A percentile compares a stretch with the other conserved stretches of the same genome.
Conservation (phyloP, 2,113 vertebrate genomes). For the Gymnogyps californianus region DNA sequence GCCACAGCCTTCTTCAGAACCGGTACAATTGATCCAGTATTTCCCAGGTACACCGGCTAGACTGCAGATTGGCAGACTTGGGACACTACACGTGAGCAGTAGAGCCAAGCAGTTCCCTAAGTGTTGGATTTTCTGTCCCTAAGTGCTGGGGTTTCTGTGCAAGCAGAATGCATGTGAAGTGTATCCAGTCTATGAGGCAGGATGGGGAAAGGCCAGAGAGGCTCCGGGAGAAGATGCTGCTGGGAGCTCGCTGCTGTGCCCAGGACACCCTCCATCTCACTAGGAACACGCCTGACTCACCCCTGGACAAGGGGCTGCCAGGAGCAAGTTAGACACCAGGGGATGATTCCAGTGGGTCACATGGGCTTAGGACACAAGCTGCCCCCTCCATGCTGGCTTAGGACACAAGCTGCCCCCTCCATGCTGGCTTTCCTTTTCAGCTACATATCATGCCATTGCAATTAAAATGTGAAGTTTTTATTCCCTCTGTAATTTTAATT, state of each 20-base stretch:
- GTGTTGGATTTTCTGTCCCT: background rate
- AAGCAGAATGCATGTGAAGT: background rate
- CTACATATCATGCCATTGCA: background rate
- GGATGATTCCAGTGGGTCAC: background rate
- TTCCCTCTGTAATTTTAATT: background rate
- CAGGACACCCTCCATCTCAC: background rate
- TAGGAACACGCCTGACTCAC: background rate
- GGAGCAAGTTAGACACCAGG: background rate
- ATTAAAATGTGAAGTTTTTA: background rate
- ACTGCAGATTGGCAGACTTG: background rate
- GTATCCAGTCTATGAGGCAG: accelerated
- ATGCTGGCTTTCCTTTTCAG: background rate
- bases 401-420: background rate
- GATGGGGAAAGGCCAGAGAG: background rate
- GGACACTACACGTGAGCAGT: background rate
- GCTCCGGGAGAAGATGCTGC: background rate
- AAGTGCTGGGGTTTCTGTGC: background rate
- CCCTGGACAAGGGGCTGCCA: background rate
- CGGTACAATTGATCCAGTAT: background rate
- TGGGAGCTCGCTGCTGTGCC: background rate
- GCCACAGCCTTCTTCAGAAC: background rate
- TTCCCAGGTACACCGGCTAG: background rate
- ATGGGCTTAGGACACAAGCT: background rate
- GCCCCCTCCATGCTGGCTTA: background rate
- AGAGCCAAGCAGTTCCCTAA: background rate